Conservation (phyloP, 2,113 vertebrate genomes). For the Scomber colias region DNA sequence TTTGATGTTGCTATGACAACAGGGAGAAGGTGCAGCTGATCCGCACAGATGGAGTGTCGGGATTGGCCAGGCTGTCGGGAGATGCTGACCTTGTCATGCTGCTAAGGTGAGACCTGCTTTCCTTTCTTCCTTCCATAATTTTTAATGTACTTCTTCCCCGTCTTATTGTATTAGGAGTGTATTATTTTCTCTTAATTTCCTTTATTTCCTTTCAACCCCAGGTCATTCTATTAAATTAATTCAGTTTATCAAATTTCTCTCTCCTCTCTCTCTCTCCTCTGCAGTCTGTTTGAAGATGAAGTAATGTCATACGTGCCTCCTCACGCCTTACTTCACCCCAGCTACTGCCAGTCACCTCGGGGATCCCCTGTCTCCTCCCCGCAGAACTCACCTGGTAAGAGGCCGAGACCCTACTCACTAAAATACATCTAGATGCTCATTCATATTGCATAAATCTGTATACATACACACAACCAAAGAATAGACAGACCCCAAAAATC, state of each 20-base stretch:
- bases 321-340: conserved; percentile 95
- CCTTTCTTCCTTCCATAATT: neutral
- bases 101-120: conserved; percentile 85
- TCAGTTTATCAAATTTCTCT: neutral
- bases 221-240: neutral
- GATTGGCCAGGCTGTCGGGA: conserved; percentile 92
- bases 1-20: conserved; percentile 11
- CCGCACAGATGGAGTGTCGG: conserved; percentile 91
- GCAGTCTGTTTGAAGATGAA: conserved; percentile 95
- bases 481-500: too few species aligned
- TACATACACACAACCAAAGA: too few species aligned
- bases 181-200: neutral
- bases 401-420: too few species aligned
- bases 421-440: too few species aligned
- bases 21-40: conserved; percentile 98
- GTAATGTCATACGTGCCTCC: conserved; percentile 96
- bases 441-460: too few species aligned
- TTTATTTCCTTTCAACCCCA: neutral
- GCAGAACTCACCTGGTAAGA: conserved; percentile 93
- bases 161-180: neutral
- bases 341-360: conserved; percentile 89
- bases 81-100: conserved; percentile 95
- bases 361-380: conserved; percentile 87
- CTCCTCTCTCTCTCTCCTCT: neutral
- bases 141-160: neutral